Evolutionary conservation across 2,888 invertebrate species (phyloP).

Genomic region (Acronicta leporina): DNA sequence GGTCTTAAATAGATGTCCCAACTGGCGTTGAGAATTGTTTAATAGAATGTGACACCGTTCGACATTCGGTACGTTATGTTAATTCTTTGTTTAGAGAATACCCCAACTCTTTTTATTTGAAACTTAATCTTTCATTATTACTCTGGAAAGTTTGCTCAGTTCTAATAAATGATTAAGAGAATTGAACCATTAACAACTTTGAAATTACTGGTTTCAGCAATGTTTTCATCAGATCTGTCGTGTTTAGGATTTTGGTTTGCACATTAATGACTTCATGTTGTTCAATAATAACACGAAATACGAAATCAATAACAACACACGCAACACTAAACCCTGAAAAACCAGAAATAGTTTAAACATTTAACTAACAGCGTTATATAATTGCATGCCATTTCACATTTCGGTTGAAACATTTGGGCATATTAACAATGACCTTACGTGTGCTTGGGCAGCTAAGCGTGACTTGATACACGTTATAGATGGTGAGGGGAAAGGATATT

Average conservation of each 20-base stretch:
- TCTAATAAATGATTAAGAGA: no score
- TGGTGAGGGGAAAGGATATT: neutral
- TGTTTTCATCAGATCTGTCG: no score
- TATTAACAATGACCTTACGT: constrained; percentile 34
- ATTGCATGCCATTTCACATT: constrained; percentile 25
- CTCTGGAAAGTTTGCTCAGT: no score
- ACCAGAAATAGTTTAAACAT: constrained; percentile 6
- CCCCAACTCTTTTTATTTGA: no score
- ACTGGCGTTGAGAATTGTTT: constrained; percentile 7
- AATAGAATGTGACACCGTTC: neutral
- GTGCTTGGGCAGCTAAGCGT: constrained; percentile 15
- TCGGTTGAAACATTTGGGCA: constrained; percentile 15
- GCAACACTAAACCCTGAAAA: constrained; percentile 15
- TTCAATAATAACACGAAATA: constrained; percentile 1
- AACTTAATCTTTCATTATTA: no score
- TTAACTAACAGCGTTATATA: constrained; percentile 22
- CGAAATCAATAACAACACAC: constrained; percentile 11
- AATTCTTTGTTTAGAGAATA: no score
- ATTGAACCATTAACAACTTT: no score
- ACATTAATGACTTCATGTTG: neutral
- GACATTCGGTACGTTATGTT: no score
- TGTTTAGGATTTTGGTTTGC: neutral
- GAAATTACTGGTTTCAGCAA: neutral
- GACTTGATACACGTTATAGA: neutral
- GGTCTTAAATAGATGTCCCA: constrained; percentile 14